phyloP scores from a whole-genome alignment of 2,888 invertebrate genomes.

The Pycnomerus fuliginosus region DNA sequence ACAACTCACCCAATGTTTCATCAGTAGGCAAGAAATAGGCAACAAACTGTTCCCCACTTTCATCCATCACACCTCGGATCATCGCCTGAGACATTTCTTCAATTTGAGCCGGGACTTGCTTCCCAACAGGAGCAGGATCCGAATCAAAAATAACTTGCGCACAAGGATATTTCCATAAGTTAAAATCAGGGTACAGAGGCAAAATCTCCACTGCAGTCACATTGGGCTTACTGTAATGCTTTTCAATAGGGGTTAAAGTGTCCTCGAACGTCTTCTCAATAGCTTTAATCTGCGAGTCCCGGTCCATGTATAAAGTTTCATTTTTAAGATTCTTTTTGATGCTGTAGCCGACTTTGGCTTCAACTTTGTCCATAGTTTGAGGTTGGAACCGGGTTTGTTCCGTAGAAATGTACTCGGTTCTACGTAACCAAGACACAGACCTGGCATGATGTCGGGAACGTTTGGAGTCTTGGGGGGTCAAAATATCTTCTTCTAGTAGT shows the following conservation, averaged over 20 bases:
- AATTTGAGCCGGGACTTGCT: conserved; percentile 82
- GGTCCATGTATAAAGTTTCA: conserved; percentile 92
- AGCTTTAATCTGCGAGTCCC: conserved; percentile 94
- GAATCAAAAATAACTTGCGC: conserved; percentile 98
- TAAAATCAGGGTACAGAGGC: conserved; percentile 93
- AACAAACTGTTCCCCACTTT: conserved; percentile 98
- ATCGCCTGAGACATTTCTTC: conserved; percentile 99
- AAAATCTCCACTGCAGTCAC: conserved; percentile 87
- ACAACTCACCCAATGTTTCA: too few species aligned
- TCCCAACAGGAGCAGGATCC: conserved; percentile 91
- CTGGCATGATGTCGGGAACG: conserved; percentile 93
- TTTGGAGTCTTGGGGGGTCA: conserved; percentile 84
- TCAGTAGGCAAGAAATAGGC: conserved; percentile 97
- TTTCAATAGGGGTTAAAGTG: conserved; percentile 77
- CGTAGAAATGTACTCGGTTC: conserved; percentile 98
- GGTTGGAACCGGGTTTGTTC: conserved; percentile 98
- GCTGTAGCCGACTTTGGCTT: conserved; percentile 98
- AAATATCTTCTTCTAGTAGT: conserved; percentile 91
- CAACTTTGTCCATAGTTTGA: conserved; percentile 94
- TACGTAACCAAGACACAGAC: conserved; percentile 96
- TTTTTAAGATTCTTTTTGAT: conserved; percentile 89
- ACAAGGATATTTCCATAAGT: conserved; percentile 96
- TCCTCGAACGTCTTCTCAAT: conserved; percentile 97
- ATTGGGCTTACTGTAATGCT: conserved; percentile 96
- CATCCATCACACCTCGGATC: conserved; percentile 99